Conservation (phyloP, 64 coral and sea anemone genomes). For the Platygyra sinensis region DNA sequence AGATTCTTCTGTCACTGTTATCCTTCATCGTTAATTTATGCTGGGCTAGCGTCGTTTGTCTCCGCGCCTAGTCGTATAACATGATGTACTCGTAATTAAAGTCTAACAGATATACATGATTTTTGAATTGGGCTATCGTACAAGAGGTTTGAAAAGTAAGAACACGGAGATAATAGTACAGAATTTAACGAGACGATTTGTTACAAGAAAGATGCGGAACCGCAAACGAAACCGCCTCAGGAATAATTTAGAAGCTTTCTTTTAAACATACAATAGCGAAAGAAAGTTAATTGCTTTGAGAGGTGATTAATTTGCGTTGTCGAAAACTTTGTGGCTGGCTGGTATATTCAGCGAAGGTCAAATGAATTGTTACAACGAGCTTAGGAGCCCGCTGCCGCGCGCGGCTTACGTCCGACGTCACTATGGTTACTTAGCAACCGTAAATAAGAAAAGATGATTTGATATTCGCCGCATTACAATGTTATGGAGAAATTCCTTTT, state of each 20-base stretch:
- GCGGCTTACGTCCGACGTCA: background rate
- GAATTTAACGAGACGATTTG: background rate
- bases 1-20: too few species aligned
- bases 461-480: background rate
- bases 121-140: too few species aligned
- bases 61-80: too few species aligned
- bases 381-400: background rate
- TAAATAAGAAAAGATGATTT: background rate
- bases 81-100: too few species aligned
- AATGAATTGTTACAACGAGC: background rate
- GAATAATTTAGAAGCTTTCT: conserved; percentile 22
- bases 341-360: conserved; percentile 5
- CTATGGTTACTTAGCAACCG: conserved; percentile 26
- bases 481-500: background rate
- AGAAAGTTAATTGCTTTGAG: conserved; percentile 26
- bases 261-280: background rate
- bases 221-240: background rate
- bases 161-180: background rate
- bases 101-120: too few species aligned
- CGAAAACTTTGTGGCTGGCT: conserved; percentile 1
- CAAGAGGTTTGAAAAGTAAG: background rate
- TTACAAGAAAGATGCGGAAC: background rate
- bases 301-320: conserved; percentile 6
- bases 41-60: too few species aligned
- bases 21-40: too few species aligned